phyloP scores from a whole-genome alignment of 2,888 invertebrate genomes.

The Deladenus siricidicola region DNA sequence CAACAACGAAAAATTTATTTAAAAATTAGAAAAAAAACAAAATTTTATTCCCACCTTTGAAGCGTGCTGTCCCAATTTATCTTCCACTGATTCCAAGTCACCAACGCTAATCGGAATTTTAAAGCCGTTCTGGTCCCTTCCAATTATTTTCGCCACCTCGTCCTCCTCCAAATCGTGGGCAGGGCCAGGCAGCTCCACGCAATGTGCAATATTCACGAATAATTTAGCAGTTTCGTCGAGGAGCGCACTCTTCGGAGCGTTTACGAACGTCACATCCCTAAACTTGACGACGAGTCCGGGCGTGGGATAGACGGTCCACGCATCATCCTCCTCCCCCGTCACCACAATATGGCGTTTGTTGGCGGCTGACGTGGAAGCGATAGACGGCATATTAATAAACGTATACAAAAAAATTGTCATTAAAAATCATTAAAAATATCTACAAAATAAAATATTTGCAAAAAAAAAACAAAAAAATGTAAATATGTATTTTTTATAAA shows the following conservation, averaged over 20 bases:
- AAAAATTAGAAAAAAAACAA: conserved; percentile 1
- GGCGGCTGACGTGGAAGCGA: no score
- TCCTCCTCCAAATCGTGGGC: conserved; percentile 31
- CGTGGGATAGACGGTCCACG: conserved; percentile 34
- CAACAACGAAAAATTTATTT: neutral
- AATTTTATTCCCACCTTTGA: no score
- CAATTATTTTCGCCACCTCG: conserved; percentile 29
- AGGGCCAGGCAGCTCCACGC: conserved; percentile 26
- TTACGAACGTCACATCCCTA: conserved; percentile 24
- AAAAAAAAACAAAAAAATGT: no score
- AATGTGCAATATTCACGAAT: conserved; percentile 45
- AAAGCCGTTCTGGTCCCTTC: conserved; percentile 19
- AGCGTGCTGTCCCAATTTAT: conserved; percentile 32
- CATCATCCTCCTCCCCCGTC: conserved; percentile 11
- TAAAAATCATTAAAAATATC: no score
- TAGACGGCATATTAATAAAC: no score
- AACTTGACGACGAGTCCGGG: conserved; percentile 46
- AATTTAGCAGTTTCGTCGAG: conserved; percentile 23
- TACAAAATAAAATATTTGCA: no score
- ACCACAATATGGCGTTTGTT: no score
- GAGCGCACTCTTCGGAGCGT: neutral
- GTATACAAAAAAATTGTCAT: no score
- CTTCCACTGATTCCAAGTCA: conserved; percentile 35
- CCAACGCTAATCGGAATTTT: conserved; percentile 38
- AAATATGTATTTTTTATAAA: no score